phyloP scores from a whole-genome alignment of 2,797 vertebrate species.

The Buceros bicornis region DNA sequence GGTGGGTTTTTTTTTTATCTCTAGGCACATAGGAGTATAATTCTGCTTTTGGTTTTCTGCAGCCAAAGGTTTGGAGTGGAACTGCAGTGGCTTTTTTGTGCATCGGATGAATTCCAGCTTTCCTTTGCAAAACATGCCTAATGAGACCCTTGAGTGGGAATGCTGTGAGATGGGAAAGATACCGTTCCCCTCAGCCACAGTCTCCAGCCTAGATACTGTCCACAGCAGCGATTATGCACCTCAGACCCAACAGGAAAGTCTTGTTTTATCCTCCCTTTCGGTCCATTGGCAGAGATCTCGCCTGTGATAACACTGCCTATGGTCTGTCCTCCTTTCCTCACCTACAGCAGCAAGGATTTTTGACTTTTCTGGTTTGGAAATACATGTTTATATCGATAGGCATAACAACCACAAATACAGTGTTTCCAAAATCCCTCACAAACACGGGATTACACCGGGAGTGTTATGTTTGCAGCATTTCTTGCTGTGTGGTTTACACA shows the following conservation, averaged over 20 bases:
- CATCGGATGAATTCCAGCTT: not conserved
- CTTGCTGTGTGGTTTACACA: not conserved
- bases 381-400: too few species aligned
- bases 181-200: not conserved
- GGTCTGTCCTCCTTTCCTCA: not conserved
- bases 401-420: not conserved
- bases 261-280: not conserved
- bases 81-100: not conserved
- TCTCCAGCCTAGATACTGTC: not conserved
- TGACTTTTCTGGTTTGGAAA: not conserved
- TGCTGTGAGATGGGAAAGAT: not conserved
- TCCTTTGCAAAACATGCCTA: not conserved
- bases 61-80: not conserved
- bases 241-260: not conserved
- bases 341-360: not conserved
- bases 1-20: not conserved
- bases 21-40: not conserved
- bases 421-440: not conserved
- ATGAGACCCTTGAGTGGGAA: not conserved
- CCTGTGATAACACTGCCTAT: not conserved
- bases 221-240: not conserved
- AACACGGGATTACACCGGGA: not conserved
- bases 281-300: not conserved
- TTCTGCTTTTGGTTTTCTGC: constrained; percentile 26
- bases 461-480: not conserved